Evolutionary conservation across 2,797 vertebrate species (phyloP), one percentile per base, ranked within the genome.

Genomic region (Emys orbicularis): DNA sequence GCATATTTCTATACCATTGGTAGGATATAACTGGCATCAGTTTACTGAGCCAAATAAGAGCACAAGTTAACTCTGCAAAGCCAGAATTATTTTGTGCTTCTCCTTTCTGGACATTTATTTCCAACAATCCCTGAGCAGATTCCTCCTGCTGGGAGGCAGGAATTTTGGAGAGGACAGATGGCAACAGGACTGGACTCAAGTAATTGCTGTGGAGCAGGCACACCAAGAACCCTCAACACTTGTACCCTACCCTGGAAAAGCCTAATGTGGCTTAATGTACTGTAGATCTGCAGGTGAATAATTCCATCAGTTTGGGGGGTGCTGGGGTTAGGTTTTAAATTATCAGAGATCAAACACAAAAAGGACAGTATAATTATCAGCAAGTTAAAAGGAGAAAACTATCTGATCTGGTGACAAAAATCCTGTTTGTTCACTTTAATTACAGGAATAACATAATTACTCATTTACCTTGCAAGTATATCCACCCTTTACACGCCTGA

Each of bases 221-320:
- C 59, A 83, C 44, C 85, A 34, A 57, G 56, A 92, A 83, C 7
- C n/a, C 54, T 81, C 87, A 68, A 37, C 90, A 89, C 44, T 59
- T 93, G 19, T 68, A 76, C 29, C 41, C 52, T 49, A 6, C 16
- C 84, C 79, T 90, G 83, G 83, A 92, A 96, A 92, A 95, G 23
- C 1, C 54, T 86, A 6, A 76, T 1, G 8, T 59, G 77, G 54
- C 65, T 89, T 56, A 89, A 94, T 79, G 96, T 72, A 91, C 92
- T 94, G 90, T 92, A 90, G 94, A 93, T 92, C 18, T 89, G 83
- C 34, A 90, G 87, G 19, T 23, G 94, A 92, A 5, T 61, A 31
- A 15, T 34, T 92, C 34, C 3, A 0, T 2, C 34, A 31, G 52
- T 90, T 88, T 92, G 84, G 82, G 84, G 5, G 23, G 18, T 87